Base-by-base conservation (phyloP, 2,797 vertebrate genomes). In the Triplophysa bombifrons region DNA sequence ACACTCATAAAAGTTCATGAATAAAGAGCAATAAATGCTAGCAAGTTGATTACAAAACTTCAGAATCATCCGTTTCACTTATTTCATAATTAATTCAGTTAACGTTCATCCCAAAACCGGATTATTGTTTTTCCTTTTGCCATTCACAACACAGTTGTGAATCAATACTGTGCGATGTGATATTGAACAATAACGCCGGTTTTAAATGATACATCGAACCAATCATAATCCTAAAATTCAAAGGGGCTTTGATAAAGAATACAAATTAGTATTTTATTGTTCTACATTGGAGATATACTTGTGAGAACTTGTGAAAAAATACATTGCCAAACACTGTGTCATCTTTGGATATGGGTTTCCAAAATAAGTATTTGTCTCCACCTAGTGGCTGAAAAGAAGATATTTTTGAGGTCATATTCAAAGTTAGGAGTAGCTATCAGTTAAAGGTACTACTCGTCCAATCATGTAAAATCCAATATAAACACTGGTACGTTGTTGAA, bases 281-380 rank as follows among this genome's bases (percentile, higher is more conserved):
- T 46, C 13, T 48, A 16, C 11, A 48, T 48, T 13, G 12, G 3
- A 14, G 10, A 48, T 48, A 48, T 46, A 46, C 44, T 46, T 46
- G 46, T 48, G 12, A 14, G 7, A 48, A 48, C 13, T 16, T 14
- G 13, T 48, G 11, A 48, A 48, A 12, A 12, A 13, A 2, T 48
- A 41, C 9, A 41, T 11, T 41, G 1, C 10, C 41, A 41, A 11
- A 41, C 10, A 41, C 41, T 41, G 0, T 41, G 10, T 41, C 13
- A 41, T 56, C 27, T 38, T 74, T 53, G 8, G 10, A 38, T 1
- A 17, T 17, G 20, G 10, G 8, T 72, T 61, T 53, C 34, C 8
- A 67, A 44, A 41, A 72, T 44, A 2, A n/a, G 22, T 48, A 17
- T 3, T 50, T 64, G 66, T 25, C 71, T 67, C 74, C 78, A 72